phyloP scores from a whole-genome alignment of 1,140 invertebrate species.

The Saccostrea echinata region DNA sequence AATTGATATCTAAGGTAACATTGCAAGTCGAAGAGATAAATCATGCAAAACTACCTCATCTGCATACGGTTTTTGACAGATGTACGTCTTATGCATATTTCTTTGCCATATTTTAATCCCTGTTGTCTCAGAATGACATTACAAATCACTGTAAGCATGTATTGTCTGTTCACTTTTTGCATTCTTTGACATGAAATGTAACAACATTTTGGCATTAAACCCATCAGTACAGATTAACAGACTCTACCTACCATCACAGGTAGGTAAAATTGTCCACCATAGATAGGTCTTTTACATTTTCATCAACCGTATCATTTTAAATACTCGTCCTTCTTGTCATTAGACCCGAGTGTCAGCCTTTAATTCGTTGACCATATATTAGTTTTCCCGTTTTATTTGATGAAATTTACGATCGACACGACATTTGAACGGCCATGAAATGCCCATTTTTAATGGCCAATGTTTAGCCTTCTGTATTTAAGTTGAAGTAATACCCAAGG shows the following conservation, averaged over 20 bases:
- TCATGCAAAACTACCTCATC: not conserved
- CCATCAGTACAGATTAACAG: not conserved
- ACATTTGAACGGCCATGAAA: conserved; percentile 13
- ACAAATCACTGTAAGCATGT: not conserved
- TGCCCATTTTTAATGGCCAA: conserved; percentile 16
- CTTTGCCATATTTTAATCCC: not conserved
- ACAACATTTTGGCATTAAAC: not conserved
- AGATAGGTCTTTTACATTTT: not conserved
- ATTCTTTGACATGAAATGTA: not conserved
- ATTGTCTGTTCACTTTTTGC: not conserved
- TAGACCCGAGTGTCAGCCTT: not conserved
- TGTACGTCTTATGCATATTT: not conserved
- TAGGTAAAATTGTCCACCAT: not conserved
- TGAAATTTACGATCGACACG: not conserved
- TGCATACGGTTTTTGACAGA: conserved; percentile 22
- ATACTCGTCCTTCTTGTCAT: not conserved
- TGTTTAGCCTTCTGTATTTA: not conserved
- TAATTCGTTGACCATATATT: not conserved
- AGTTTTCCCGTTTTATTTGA: not conserved
- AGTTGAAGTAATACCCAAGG: not conserved
- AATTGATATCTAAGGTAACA: not conserved
- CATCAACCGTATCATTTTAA: conserved; percentile 34
- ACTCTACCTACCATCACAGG: not conserved
- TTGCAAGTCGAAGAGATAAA: not conserved
- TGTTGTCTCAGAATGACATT: not conserved